Conservation (phyloP, 2,797 vertebrate genomes). For the Tenualosa ilisha region DNA sequence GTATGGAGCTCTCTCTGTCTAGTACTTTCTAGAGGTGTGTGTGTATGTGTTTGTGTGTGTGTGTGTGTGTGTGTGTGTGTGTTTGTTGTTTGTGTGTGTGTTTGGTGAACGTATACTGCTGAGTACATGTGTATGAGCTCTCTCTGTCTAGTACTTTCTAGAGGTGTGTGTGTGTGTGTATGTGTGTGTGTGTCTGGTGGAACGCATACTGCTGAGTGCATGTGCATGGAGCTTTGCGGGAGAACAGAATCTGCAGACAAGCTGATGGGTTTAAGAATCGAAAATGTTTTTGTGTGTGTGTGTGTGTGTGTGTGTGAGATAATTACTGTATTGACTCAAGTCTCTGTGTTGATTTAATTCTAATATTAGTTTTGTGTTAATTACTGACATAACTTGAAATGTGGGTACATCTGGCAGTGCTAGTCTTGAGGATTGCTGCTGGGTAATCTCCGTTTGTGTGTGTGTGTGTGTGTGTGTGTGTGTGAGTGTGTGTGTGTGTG, state of each 20-base stretch:
- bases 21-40: too few relatives aligned
- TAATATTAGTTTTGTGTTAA: neutral
- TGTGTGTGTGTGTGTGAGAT: too few relatives aligned
- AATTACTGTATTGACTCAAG: too few relatives aligned
- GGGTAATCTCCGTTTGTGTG: neutral
- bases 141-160: too few relatives aligned
- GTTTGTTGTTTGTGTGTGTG: too few relatives aligned
- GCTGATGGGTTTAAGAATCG: too few relatives aligned
- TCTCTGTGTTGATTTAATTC: too few relatives aligned
- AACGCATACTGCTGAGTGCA: neutral
- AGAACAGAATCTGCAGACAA: neutral
- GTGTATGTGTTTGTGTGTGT: too few relatives aligned
- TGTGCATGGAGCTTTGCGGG: neutral
- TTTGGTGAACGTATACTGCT: neutral
- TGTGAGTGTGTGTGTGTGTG: neutral
- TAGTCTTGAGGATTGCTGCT: neutral
- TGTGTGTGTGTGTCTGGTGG: too few relatives aligned
- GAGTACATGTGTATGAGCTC: neutral
- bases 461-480: slow-evolving; percentile 10
- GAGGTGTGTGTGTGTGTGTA: too few relatives aligned
- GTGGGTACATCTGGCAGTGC: neutral
- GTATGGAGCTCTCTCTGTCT: neutral
- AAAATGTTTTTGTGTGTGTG: too few relatives aligned
- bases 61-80: too few relatives aligned
- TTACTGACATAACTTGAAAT: neutral